Evolutionary conservation across 2,113 vertebrate species (phyloP), one percentile per base, ranked within the genome.

Genomic region (Sturnira hondurensis): DNA sequence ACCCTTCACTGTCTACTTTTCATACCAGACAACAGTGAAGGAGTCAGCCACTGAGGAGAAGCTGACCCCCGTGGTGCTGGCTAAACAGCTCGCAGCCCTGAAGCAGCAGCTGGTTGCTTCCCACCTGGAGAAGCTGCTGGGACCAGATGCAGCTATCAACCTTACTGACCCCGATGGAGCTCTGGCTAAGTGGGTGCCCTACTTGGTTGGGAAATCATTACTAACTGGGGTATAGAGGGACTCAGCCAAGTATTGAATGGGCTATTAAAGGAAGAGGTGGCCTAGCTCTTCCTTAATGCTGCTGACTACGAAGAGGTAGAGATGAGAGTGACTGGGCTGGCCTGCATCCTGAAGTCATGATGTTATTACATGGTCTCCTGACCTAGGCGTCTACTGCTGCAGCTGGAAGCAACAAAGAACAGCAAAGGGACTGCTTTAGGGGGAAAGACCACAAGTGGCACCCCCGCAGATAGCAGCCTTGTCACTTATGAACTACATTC

Each of bases 401-500:
- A 99, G 98, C 98, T 99, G 98, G 99, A 99, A 96, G 98, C 97
- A 43, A 98, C 98, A 10, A 99, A 99, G 97, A 98, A 98, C 84
- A 98, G 98, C 91, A 98, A 97, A 94, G 96, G 90, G 2, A 0
- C 94, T 0, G n/a, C 98, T 43, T 96, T 97, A 71, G 98, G 97
- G 0, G 58, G 96, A 52, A 99, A 99, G 96, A 73, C 96, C 0
- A n/a, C 77, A 4, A 97, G 97, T 13, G 97, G 97, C 17, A 96
- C 98, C 0, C 91, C 89, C 2, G 97, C 98, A n/a, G 98, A 99
- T 2, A 98, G 98, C 56, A 97, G 96, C 5, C 98, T 99, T 3
- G 99, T 99, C 50, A 99, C 99, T 11, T 99, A 99, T 0, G 99
- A 99, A 97, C 98, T 99, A 9, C 99, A 99, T 98, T 99, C 99